Conservation (phyloP, 2,888 invertebrate species). For the Nesidiocoris tenuis region DNA sequence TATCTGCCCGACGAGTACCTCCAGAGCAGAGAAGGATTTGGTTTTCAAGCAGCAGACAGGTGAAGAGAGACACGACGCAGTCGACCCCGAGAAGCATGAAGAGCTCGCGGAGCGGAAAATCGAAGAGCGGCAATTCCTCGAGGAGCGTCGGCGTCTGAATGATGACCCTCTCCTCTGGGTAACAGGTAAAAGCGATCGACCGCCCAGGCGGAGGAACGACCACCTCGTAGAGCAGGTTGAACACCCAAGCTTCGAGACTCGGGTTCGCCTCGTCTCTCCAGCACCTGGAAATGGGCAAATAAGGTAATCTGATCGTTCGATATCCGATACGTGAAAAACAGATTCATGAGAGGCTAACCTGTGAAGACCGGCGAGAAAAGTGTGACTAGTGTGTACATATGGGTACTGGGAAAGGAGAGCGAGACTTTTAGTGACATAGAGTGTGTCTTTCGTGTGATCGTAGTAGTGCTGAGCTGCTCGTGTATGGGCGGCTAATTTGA, state of each 20-base stretch:
- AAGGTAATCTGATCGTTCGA: no score
- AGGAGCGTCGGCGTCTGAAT: conserved; percentile 74
- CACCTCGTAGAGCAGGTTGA: conserved; percentile 92
- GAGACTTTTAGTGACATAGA: conserved; percentile 94
- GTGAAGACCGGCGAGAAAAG: conserved; percentile 84
- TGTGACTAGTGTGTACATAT: conserved; percentile 80
- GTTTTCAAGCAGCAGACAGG: conserved; percentile 93
- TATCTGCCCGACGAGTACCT: conserved; percentile 64
- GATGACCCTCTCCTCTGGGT: conserved; percentile 55
- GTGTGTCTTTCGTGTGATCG: conserved; percentile 88
- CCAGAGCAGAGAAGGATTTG: conserved; percentile 91
- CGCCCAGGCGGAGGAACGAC: conserved; percentile 86
- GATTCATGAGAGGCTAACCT: no score
- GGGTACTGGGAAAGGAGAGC: conserved; percentile 89
- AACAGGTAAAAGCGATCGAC: conserved; percentile 61
- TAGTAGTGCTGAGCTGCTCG: conserved; percentile 82
- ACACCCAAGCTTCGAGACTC: conserved; percentile 90
- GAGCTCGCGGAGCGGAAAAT: conserved; percentile 85
- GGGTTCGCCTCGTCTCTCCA: conserved; percentile 60
- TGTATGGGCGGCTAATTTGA: conserved; percentile 76
- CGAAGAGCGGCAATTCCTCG: conserved; percentile 89
- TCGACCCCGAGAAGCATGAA: conserved; percentile 89
- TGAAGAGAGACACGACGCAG: conserved; percentile 87
- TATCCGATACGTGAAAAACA: no score
- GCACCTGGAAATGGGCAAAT: conserved; percentile 47